Base-by-base conservation (phyloP, 2,888 invertebrate genomes). In the Pardosa pseudoannulata region DNA sequence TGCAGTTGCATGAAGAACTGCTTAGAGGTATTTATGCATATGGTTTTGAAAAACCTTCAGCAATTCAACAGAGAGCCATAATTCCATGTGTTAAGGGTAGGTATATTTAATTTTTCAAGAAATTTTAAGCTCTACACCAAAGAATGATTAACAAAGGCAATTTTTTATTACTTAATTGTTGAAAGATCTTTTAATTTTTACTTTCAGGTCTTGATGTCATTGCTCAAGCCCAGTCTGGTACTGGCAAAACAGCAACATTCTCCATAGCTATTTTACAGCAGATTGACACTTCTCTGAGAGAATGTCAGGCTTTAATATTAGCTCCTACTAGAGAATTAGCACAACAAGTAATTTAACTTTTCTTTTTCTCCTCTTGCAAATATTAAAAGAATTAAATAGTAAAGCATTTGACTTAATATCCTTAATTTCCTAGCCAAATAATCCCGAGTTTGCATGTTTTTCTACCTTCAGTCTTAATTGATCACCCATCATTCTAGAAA, bases 231-330 rank as follows among this genome's bases (percentile, higher is more conserved):
- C 99, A 99, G 94, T 99, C 99, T 90, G 99, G 95, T 92, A 99
- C 99, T 92, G 99, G 99, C 89, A 99, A 99, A 93, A 99, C 99
- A 79, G 99, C 99, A 89, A 99, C 99, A 31, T 99, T 99, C 93
- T 98, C 98, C 79, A 98, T 99, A 93, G 97, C 98, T 87, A 98
- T 99, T 92, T 94, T 99, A 89, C 98, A 99, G 93, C 96, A 98
- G 93, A 96, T 99, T 91, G 97, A 99, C 92, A 96, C 97, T 88
- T 94, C 93, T 90, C 92, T 96, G 90, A 95, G 95, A 90, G 96
- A 97, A 92, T 98, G 98, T 92, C 99, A 99, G 93, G 98, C 99
- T 71, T 94, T 99, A 89, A 98, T 99, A 91, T 94, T 99, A 93
- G 99, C 99, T 74, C 99, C 99, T 72, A 99, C 99, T 89, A 93